These are phyloP conservation scores for Plutomurus gul DNA, from an alignment of 1,140 invertebrate species.

Conservation along the genomic window DNA sequence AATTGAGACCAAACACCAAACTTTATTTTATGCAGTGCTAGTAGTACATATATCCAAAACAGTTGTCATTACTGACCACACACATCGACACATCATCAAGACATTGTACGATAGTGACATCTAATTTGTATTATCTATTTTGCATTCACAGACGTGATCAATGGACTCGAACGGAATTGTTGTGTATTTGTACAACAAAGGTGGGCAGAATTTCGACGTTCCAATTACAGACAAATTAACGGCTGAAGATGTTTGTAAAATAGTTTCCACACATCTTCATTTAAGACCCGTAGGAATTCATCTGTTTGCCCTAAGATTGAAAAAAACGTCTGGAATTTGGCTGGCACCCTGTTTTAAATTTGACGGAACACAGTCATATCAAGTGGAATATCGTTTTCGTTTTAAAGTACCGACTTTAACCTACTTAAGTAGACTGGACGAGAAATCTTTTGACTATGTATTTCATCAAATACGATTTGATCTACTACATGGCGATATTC, in stretches of 20 bases:
- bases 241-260: conserved; percentile 48
- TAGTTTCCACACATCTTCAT: conserved; percentile 69
- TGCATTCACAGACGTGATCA: background rate
- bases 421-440: conserved; percentile 70
- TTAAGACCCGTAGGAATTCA: conserved; percentile 76
- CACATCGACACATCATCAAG: too few species aligned
- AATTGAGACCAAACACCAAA: too few species aligned
- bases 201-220: conserved; percentile 40
- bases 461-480: conserved; percentile 81
- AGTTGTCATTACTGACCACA: too few species aligned
- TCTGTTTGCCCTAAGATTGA: conserved; percentile 72
- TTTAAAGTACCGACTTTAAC: conserved; percentile 71
- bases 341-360: conserved; percentile 65
- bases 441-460: conserved; percentile 78
- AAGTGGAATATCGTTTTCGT: conserved; percentile 75
- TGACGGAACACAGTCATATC: conserved; percentile 60
- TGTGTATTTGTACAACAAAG: conserved; percentile 46
- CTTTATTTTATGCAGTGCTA: too few species aligned
- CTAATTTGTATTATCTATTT: background rate
- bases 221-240: conserved; percentile 29
- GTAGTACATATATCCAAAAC: too few species aligned
- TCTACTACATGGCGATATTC: conserved; percentile 75
- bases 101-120: too few species aligned
- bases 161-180: conserved; percentile 40
- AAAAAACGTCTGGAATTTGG: conserved; percentile 64